phyloP scores from a whole-genome alignment of 2,888 invertebrate species.

The Lamellibrachia satsuma region DNA sequence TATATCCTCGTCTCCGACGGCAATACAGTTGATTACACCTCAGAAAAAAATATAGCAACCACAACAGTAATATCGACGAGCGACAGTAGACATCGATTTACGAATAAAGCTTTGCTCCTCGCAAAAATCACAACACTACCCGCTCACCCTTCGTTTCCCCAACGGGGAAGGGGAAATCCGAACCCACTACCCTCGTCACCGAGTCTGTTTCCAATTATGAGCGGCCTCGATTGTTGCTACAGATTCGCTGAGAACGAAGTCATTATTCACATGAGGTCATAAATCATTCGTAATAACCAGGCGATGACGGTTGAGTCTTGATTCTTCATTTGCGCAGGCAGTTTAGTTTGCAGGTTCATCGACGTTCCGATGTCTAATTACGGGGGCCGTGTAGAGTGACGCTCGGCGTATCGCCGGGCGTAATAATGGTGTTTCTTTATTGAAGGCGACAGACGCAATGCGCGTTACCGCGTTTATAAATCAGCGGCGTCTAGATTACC shows the following conservation, averaged over 20 bases:
- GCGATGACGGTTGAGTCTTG: not conserved
- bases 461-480: constrained; percentile 13
- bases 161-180: not conserved
- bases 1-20: not conserved
- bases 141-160: not conserved
- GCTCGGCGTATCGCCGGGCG: not conserved
- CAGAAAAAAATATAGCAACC: not conserved
- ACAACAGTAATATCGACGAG: not conserved
- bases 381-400: not conserved
- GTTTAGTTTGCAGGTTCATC: not conserved
- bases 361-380: not conserved
- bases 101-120: not conserved
- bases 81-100: not conserved
- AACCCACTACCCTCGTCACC: not conserved
- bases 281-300: not conserved
- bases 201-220: constrained; percentile 3
- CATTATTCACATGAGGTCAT: not conserved
- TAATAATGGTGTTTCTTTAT: constrained; percentile 6
- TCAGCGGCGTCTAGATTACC: not conserved
- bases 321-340: constrained; percentile 8
- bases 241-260: not conserved
- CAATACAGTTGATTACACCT: not conserved
- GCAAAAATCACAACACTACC: not conserved
- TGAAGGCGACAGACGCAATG: constrained; percentile 12
- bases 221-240: not conserved